Base-by-base conservation (phyloP, 2,888 invertebrate species). In the Lasius platythorax region DNA sequence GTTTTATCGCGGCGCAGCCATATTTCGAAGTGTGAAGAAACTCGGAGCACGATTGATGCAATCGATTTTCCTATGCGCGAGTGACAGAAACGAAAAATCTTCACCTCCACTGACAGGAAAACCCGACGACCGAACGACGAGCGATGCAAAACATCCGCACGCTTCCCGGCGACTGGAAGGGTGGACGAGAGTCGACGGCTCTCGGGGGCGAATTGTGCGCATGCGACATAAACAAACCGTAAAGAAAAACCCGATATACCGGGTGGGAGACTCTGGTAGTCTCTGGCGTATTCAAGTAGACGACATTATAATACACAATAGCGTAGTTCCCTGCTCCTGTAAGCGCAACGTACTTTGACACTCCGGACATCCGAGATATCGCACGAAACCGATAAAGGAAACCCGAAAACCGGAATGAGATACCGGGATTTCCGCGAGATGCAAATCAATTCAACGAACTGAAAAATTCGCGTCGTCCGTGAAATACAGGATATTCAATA, bases 191-290 rank as follows among this genome's bases (percentile, higher is more conserved):
- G 83, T 79, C 86, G 82, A 81, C 87, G 78, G 66, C 87, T 83
- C 83, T 85, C 75, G 79, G 79, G 79, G 84, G 84, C 83, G 84
- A 85, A 84, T 82, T 87, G 87, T 92, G 93, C 93, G 93, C 93
- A 93, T 93, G 93, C 93, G 93, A 92, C 79, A 88, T 92, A 93
- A 93, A 93, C 93, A 93, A 93, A 93, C 88, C 91, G 87, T 91
- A 83, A 91, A 91, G 90, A 89, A 89, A 91, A 88, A 90, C 83
- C 75, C 67, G 70, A 64, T 74, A 46, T 68, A 84, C 53, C 40
- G 83, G 68, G 90, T 86, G 87, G 84, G 85, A 70, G 85, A 74
- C 70, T 37, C 43, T 33, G 37, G 23, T 74, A 33, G 37, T 30
- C 67, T 33, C 72, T 33, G 30, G n/a, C 81, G 56, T 43, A 64